Base-by-base conservation (phyloP, 1,140 invertebrate genomes). In the Anadara kagoshimensis region DNA sequence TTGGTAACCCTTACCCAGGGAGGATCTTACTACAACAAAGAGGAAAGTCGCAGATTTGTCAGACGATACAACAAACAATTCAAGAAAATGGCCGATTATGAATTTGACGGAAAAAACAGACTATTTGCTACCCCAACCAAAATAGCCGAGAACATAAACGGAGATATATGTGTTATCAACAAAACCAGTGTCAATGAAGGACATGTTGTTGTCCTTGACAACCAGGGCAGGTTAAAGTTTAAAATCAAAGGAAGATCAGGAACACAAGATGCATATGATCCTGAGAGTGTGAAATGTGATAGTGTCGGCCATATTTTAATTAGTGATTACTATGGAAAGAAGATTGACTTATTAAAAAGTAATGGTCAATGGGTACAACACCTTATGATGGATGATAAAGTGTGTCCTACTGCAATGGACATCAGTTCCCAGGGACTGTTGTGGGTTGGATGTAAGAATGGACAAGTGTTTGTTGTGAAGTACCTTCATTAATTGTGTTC, bases 71-170 rank as follows among this genome's bases (percentile, higher is more conserved):
- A 57, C 16, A 63, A 54, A 18, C 44, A 64, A 8, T 51, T 41
- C 43, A 44, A 71, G 44, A n/a, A 54, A 16, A 51, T 59, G 22
- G 49, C 36, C 8, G 49, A 29, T 12, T 71, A 56, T 29, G 69
- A 71, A 57, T 63, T 44, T 56, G 41, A 54, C 11, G 47, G 56
- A 2, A 44, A 56, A 29, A 56, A 41, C 18, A 36, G 69, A n/a
- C 49, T 71, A 10, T 71, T 71, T 44, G 54, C 59, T 12, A 63
- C 59, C 18, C 69, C 69, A n/a, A 63, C 63, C 20, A 51, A 61
- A 54, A 26, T 71, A 18, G 29, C 43, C 11, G 69, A 71, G 51
- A 71, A 71, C 53, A 71, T 56, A 26, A 71, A 71, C 26, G 69
- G 69, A 11, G 69, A 71, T 36, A 45, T 71, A 0, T 71, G 69